phyloP scores from a whole-genome alignment of 2,888 invertebrate genomes.

The Vannuccia rotundouncinata region DNA sequence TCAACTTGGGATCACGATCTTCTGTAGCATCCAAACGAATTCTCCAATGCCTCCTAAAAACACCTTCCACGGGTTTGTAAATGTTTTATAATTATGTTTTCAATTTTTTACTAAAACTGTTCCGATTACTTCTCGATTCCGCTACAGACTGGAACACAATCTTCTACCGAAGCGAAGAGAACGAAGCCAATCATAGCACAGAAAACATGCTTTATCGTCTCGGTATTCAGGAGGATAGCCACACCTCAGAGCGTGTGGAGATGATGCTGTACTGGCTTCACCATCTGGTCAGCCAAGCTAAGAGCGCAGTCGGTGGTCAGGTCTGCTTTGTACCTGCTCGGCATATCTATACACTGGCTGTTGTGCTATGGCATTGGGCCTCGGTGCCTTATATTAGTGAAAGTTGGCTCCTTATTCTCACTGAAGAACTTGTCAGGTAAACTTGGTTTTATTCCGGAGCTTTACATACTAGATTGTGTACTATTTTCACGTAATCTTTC shows the following conservation, averaged over 20 bases:
- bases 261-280: not conserved
- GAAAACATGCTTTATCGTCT: slow-evolving; percentile 1
- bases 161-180: not conserved
- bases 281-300: not conserved
- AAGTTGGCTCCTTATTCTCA: not conserved
- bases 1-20: not conserved
- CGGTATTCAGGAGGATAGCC: not conserved
- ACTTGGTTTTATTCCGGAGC: not conserved
- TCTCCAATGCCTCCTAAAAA: not conserved
- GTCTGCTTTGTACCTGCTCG: not conserved
- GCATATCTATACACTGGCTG: not conserved
- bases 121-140: not conserved
- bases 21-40: not conserved
- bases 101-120: not conserved
- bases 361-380: not conserved
- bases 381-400: not conserved
- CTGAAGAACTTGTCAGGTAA: not conserved
- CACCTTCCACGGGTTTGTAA: not conserved
- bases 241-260: not conserved
- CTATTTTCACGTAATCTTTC: not conserved
- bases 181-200: not conserved
- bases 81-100: not conserved
- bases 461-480: not conserved
- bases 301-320: not conserved
- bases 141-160: not conserved